Base-by-base conservation (phyloP, 2,888 invertebrate genomes). In the Apodemia mormo region DNA sequence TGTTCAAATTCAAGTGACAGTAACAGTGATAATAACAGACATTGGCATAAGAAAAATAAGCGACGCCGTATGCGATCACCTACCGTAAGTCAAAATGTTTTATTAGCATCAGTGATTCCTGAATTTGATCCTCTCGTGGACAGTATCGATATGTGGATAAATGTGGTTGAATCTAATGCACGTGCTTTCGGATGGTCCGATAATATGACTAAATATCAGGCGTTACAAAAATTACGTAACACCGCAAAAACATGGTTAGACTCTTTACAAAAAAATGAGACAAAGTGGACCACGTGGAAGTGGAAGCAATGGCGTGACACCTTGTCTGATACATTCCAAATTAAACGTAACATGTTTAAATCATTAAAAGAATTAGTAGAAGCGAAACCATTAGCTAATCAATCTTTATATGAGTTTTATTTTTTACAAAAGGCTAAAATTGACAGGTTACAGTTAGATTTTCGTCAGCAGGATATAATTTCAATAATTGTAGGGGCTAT, bases 161-260 rank as follows among this genome's bases (percentile, higher is more conserved):
- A 78, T 68, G 75, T 78, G 4, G 73, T 78, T 1, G 78, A 78
- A 14, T 77, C 77, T 0, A 78, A 78, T 68, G 73, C 76, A 4
- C 71, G 72, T 4, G 74, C 78, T 29, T 78, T 79, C 67, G 72
- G 74, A 8, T 79, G 78, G 78, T 74, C 74, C 7, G 76, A 77
- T 70, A 65, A 65, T 37, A 72, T 78, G 67, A 73, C 70, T 10
- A 74, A 74, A 49, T 76, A 74, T 66, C 76, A 76, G 58, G 76
- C 75, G 0, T 68, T 76, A 6, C 77, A 77, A 74, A 79, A 77
- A 68, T 73, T 77, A 22, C 72, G 74, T 3, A 76, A 73, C 56
- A 75, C 76, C 1, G 75, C 77, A 2, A 76, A 78, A 74, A 77
- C 76, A 0, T 79, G 77, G 29, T 77, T 70, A 12, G 74, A 78